Evolutionary conservation across 2,888 invertebrate genomes (phyloP), one percentile per base, ranked within the genome.

Genomic region (Neoscelio sp.): DNA sequence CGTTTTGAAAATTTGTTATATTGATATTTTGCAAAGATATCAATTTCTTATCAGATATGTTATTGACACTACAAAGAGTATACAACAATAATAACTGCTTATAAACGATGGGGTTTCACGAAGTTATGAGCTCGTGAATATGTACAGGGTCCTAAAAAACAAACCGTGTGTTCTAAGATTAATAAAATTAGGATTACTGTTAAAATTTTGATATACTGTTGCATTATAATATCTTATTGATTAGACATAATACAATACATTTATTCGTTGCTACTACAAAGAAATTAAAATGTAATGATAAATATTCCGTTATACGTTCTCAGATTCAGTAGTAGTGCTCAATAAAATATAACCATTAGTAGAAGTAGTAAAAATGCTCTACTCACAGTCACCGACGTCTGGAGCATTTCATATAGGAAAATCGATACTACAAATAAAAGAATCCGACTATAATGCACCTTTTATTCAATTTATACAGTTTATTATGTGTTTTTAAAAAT

Each of bases 281-380:
- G 26, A 1, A 30, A 23, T 38, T 23, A 18, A 38, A 64, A 30
- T 40, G 28, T 8, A 40, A 38, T 23, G 10, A 64, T 50, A 50
- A 64, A 50, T 64, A 50, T 40, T 56, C 23, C 28, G 28, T 26
- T 35, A 40, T 15, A 50, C 5, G 38, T 64, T 64, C 23, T 40
- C 17, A 35, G 28, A 48, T 64, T 50, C 28, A 50, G 30, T 50
- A 40, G 40, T 40, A 64, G 10, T 23, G 33, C 62, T 64, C 40
- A 35, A 50, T 64, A 40, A 50, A 64, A 50, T 64, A 26, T 38
- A 26, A 28, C 64, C 28, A 64, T 50, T 64, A 64, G 50, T 40
- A 50, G 50, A 48, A 50, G 64, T 64, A 64, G 64, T 64, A 28
- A 64, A 64, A 64, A 38, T 64, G 48, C 64, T 48, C 35, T 64